A percentile compares a stretch with the other conserved stretches of the same genome.
Conservation (phyloP, 2,888 invertebrate species). For the Trichogramma evanescens region DNA sequence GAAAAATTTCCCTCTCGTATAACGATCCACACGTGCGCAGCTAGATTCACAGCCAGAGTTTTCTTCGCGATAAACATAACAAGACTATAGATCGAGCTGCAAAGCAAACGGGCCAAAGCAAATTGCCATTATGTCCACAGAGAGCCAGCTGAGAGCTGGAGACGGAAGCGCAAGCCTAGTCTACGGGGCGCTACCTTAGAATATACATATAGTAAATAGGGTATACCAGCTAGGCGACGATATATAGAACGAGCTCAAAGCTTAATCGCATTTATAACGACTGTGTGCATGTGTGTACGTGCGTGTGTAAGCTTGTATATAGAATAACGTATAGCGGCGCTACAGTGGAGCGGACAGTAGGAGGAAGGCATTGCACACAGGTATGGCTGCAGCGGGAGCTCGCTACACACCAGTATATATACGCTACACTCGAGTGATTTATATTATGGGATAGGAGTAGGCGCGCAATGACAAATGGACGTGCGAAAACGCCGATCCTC, state of each 20-base stretch:
- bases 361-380: neutral
- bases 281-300: neutral
- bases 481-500: conserved; percentile 15
- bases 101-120: neutral
- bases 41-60: too few species aligned
- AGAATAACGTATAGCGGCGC: neutral
- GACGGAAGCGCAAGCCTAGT: neutral
- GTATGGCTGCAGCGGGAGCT: too few species aligned
- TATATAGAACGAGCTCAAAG: conserved; percentile 8
- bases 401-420: too few species aligned
- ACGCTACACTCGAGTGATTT: conserved; percentile 9
- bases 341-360: neutral
- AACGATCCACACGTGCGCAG: too few species aligned
- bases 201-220: too few species aligned
- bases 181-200: too few species aligned
- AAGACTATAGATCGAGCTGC: too few species aligned
- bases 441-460: conserved; percentile 1
- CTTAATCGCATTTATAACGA: conserved; percentile 19
- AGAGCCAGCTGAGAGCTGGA: neutral
- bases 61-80: too few species aligned
- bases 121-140: conserved; percentile 9
- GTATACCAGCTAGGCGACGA: conserved; percentile 1
- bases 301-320: conserved; percentile 3
- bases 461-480: conserved; percentile 19
- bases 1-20: too few species aligned